A percentile compares a stretch with the other conserved stretches of the same genome.
Evolutionary conservation across 2,888 invertebrate species (phyloP).

Genomic region (Noctua janthina): DNA sequence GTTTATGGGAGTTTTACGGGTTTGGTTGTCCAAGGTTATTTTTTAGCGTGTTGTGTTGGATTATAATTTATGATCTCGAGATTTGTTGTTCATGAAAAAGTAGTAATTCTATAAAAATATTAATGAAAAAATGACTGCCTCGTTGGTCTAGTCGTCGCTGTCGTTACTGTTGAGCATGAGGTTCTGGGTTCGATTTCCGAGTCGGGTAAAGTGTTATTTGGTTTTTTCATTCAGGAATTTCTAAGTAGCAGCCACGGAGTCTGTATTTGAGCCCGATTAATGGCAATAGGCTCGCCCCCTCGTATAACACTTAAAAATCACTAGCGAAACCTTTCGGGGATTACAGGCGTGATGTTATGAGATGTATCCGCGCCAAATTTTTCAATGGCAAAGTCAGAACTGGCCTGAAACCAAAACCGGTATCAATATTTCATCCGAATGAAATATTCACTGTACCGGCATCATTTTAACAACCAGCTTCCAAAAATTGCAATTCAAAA

Average conservation of each 20-base stretch:
- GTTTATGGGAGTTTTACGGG: conserved; percentile 36
- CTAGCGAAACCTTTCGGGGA: not conserved
- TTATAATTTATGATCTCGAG: conserved; percentile 19
- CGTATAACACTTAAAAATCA: no score
- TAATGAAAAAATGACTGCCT: not conserved
- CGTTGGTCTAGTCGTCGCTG: not conserved
- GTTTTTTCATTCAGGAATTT: no score
- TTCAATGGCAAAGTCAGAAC: not conserved
- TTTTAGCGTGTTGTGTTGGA: not conserved
- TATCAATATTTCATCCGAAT: conserved; percentile 45
- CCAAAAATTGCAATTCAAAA: conserved; percentile 44
- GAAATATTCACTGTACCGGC: conserved; percentile 42
- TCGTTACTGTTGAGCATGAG: not conserved
- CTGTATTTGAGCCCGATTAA: no score
- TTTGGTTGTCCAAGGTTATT: not conserved
- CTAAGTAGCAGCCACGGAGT: no score
- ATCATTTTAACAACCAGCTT: conserved; percentile 41
- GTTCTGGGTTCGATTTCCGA: not conserved
- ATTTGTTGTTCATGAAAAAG: not conserved
- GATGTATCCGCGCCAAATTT: not conserved
- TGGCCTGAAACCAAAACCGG: conserved; percentile 9
- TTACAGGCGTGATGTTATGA: not conserved
- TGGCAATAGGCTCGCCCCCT: no score
- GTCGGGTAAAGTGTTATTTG: no score
- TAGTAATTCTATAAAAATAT: not conserved